Conservation (phyloP, 2,888 invertebrate species). For the Cephus sareptanus region DNA sequence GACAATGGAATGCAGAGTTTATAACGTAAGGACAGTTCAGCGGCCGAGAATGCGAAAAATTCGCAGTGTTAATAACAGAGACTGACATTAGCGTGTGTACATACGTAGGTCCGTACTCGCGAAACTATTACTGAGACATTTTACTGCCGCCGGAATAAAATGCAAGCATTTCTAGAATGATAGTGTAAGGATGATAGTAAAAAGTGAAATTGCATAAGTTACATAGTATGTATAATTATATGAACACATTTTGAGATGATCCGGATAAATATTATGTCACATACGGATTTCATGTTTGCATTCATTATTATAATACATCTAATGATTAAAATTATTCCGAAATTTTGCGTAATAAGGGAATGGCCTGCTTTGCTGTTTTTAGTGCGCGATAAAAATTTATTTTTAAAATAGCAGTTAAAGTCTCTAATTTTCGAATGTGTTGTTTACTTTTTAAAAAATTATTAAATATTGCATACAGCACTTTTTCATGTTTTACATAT, state of each 20-base stretch:
- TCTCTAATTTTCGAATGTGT: neutral
- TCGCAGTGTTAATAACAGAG: neutral
- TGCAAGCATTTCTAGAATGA: neutral
- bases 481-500: neutral
- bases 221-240: neutral
- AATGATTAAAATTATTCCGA: neutral
- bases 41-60: neutral
- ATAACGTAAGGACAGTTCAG: neutral
- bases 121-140: neutral
- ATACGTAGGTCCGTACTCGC: neutral
- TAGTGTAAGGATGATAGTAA: neutral
- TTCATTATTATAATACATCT: neutral
- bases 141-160: neutral
- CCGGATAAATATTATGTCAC: no score
- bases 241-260: neutral
- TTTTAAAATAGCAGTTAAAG: neutral
- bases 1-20: neutral
- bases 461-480: no score
- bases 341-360: neutral
- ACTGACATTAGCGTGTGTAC: neutral
- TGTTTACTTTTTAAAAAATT: neutral
- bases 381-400: neutral
- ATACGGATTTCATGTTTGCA: neutral
- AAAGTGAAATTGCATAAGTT: neutral
- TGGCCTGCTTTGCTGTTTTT: neutral